Evolutionary conservation across 2,113 vertebrate genomes (phyloP).

Genomic region (Halcyon senegalensis): DNA sequence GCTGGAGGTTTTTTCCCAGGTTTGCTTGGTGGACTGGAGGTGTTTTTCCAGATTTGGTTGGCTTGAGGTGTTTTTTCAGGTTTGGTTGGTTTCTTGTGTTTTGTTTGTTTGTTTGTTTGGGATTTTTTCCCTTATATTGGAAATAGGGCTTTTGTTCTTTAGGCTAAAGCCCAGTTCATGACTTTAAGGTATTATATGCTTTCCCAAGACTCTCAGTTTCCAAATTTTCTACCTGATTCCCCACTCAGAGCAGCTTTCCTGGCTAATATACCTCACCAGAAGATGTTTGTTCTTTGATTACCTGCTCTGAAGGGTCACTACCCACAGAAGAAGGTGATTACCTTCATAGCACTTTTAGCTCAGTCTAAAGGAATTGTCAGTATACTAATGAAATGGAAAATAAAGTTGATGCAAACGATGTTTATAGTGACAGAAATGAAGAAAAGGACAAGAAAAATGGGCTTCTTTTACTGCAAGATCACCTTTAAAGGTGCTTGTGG

Average conservation of each 20-base stretch:
- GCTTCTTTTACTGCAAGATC: neutral
- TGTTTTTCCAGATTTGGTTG: neutral
- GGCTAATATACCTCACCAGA: neutral
- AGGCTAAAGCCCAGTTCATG: neutral
- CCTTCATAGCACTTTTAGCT: neutral
- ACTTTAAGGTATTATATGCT: neutral
- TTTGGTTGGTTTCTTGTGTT: neutral
- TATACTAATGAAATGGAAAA: neutral
- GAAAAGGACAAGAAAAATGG: neutral
- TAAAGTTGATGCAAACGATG: neutral
- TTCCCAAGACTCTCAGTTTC: neutral
- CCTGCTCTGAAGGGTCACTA: neutral
- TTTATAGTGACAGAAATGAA: neutral
- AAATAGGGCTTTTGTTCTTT: neutral
- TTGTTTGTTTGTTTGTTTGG: too few species aligned
- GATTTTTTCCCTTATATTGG: neutral
- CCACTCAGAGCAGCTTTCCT: neutral
- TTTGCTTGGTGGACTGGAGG: neutral
- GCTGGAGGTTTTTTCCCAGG: too few species aligned
- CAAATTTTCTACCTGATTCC: neutral
- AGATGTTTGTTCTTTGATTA: neutral
- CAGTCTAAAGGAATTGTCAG: neutral
- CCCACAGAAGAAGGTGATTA: fast-evolving
- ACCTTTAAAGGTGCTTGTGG: neutral
- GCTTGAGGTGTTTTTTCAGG: neutral